Evolutionary conservation across 2,797 vertebrate genomes (phyloP).

Genomic region (Petrocephalus schoutedeni): DNA sequence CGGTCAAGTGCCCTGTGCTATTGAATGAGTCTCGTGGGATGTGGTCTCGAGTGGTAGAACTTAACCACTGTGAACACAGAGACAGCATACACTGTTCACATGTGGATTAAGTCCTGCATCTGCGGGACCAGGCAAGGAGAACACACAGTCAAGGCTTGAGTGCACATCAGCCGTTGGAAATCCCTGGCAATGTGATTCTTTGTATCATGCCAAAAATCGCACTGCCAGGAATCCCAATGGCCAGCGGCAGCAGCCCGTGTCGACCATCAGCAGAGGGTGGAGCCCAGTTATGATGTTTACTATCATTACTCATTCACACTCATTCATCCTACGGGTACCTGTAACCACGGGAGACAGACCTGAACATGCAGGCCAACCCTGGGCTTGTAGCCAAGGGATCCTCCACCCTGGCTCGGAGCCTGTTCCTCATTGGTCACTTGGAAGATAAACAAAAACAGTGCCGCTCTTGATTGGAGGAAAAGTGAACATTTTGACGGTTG

Average conservation of each 20-base stretch:
- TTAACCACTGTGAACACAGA: slow-evolving; percentile 71
- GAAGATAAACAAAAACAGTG: background rate
- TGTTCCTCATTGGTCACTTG: slow-evolving; percentile 2
- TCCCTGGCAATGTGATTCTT: slow-evolving; percentile 76
- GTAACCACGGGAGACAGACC: background rate
- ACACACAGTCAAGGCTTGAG: background rate
- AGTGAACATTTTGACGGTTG: background rate
- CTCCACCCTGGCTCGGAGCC: slow-evolving; percentile 5
- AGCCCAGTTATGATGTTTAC: background rate
- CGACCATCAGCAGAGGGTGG: background rate
- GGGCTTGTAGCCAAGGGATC: background rate
- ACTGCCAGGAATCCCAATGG: slow-evolving; percentile 65
- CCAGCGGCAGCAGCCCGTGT: slow-evolving; percentile 37
- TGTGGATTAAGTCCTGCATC: slow-evolving; percentile 64
- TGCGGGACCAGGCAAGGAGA: slow-evolving; percentile 2
- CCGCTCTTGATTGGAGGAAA: background rate
- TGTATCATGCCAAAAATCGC: slow-evolving; percentile 53
- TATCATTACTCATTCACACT: slow-evolving; percentile 12
- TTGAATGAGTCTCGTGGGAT: background rate
- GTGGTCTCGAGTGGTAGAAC: slow-evolving; percentile 49
- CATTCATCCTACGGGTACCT: slow-evolving; percentile 9
- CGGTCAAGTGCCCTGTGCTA: background rate
- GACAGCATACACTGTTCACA: slow-evolving; percentile 58
- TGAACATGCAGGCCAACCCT: slow-evolving; percentile 11
- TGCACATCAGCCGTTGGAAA: slow-evolving; percentile 60